Base-by-base conservation (phyloP, 2,113 vertebrate species). In the Mohoua ochrocephala region DNA sequence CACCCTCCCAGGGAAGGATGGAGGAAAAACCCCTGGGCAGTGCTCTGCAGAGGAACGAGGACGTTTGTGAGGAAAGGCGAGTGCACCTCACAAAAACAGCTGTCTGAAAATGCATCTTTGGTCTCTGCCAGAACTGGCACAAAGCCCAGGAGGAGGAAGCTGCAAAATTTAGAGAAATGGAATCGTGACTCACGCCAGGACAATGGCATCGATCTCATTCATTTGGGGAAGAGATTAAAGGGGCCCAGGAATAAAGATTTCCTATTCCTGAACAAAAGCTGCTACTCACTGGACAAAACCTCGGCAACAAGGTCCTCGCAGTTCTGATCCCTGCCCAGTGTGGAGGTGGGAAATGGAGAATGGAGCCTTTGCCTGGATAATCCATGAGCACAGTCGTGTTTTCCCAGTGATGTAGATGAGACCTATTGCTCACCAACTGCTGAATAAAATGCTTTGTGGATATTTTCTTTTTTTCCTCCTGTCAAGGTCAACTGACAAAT, bases 211-310 rank as follows among this genome's bases (percentile, higher is more conserved):
- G 81, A 93, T 82, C 90, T 94, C 64, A 1, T 24, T 87, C 61
- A 3, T 78, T 88, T 79, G 84, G 84, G 77, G 44, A 60, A 76
- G 49, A 84, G 76, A 94, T 93, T 81, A 95, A 84, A 95, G 67
- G 75, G 27, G 35, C 79, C 76, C 39, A 69, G 68, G 57, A 84
- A 68, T 50, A 93, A 93, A 96, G 94, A 95, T 95, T 96, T 96
- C 84, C 80, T 90, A 39, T 92, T 95, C 57, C 77, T 91, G 60
- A 52, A 87, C 71, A 75, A 73, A 67, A 77, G 73, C 74, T 74
- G 60, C 61, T 87, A 44, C 80, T 93, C 63, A 33, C 63, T 28
- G 84, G 74, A 39, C 79, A 68, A 67, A 95, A 71, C 10, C 49
- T 50, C 84, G 87, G 68, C 73, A 59, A 10, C 4, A 31, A 68